Conservation (phyloP, 2,888 invertebrate genomes). For the Ophion slaviceki region DNA sequence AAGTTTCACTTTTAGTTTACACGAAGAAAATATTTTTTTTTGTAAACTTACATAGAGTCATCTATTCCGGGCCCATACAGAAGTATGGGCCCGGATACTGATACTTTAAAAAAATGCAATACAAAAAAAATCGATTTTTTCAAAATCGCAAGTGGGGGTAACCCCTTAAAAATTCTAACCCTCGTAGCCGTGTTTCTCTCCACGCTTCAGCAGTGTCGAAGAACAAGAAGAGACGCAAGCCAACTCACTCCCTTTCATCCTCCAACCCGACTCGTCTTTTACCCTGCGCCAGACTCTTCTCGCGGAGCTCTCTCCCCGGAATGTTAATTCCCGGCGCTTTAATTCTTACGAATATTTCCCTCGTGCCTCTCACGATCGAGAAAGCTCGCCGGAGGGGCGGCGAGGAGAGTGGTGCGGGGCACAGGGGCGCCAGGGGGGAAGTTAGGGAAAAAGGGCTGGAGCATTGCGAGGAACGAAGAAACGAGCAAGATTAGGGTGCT, state of each 20-base stretch:
- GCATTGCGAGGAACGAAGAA: constrained; percentile 33
- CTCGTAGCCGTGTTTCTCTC: not conserved
- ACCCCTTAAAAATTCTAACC: not conserved
- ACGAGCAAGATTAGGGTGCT: constrained; percentile 56
- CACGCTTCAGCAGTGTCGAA: not conserved
- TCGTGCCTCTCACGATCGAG: constrained; percentile 76
- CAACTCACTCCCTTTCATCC: constrained; percentile 52
- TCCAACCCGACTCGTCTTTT: constrained; percentile 33
- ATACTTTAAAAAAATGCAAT: no score
- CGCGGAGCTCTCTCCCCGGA: constrained; percentile 76
- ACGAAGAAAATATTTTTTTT: no score
- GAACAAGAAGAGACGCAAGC: constrained; percentile 71
- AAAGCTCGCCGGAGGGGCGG: constrained; percentile 62
- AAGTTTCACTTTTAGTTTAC: no score
- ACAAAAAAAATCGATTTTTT: no score
- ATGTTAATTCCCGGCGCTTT: constrained; percentile 83
- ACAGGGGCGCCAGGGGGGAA: constrained; percentile 41
- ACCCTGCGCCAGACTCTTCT: constrained; percentile 42
- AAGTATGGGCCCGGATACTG: no score
- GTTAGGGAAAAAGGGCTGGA: constrained; percentile 34
- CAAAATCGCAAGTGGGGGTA: no score
- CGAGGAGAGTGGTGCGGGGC: constrained; percentile 20
- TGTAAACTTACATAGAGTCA: no score
- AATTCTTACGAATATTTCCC: constrained; percentile 84
- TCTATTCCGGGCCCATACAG: no score